A percentile compares a stretch with the other conserved stretches of the same genome.
phyloP scores from a whole-genome alignment of 2,888 invertebrate genomes.

The Drosophila prolongata region DNA sequence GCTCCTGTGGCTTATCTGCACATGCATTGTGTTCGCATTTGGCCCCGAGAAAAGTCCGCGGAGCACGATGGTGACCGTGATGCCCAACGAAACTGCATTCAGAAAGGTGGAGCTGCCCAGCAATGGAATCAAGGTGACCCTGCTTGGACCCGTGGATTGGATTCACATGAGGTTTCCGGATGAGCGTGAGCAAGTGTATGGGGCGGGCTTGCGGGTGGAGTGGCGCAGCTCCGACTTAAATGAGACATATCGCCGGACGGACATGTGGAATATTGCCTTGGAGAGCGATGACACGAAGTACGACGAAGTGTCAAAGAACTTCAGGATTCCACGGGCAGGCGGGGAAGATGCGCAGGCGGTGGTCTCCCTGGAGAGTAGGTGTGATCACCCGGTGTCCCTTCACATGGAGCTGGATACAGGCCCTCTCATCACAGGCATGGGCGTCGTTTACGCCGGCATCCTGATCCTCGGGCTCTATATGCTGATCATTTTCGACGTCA shows the following conservation, averaged over 20 bases:
- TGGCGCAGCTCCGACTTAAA: constrained; percentile 3
- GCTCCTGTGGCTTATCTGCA: background rate
- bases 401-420: constrained; percentile 78
- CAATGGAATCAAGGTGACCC: background rate
- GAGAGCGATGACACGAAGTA: background rate
- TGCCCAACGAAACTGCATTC: constrained; percentile 2
- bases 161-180: background rate
- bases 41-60: too few relatives aligned
- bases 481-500: constrained; percentile 90
- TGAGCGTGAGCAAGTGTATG: background rate
- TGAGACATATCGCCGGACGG: background rate
- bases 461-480: constrained; percentile 90
- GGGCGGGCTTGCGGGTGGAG: constrained; percentile 2
- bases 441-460: constrained; percentile 89
- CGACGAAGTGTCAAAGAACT: background rate
- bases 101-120: background rate
- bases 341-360: background rate
- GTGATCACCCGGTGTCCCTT: background rate
- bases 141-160: background rate
- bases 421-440: constrained; percentile 88
- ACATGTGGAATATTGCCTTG: constrained; percentile 12
- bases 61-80: background rate
- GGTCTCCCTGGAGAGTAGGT: constrained; percentile 1
- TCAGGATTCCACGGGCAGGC: background rate
- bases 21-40: background rate